Percentiles rank a stretch among this genome's conserved stretches.
phyloP scores from a whole-genome alignment of 2,888 invertebrate genomes.

The Philopedon plagiatum region DNA sequence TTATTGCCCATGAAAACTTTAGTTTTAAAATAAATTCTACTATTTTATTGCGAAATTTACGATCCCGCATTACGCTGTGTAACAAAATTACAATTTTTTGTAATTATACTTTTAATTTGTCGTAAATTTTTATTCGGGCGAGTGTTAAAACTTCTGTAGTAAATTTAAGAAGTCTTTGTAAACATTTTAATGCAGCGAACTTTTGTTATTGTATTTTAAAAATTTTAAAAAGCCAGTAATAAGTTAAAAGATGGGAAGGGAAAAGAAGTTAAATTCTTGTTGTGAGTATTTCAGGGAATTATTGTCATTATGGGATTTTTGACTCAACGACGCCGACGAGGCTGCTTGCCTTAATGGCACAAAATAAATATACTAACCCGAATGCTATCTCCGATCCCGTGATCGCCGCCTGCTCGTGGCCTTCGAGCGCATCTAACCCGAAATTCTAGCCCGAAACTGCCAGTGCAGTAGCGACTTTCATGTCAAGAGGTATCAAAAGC shows the following conservation, averaged over 20 bases:
- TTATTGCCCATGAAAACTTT: constrained; percentile 41
- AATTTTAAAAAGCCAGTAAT: not conserved
- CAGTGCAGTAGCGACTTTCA: too few relatives aligned
- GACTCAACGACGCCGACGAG: too few relatives aligned
- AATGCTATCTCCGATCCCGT: too few relatives aligned
- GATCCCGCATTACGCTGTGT: constrained; percentile 16
- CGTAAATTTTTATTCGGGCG: constrained; percentile 16
- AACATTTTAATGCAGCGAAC: not conserved
- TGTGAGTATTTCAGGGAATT: too few relatives aligned
- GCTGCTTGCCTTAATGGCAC: too few relatives aligned
- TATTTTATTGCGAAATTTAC: constrained; percentile 32
- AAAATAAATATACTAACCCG: too few relatives aligned
- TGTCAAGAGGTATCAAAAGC: too few relatives aligned
- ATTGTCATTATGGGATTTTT: too few relatives aligned
- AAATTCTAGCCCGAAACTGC: too few relatives aligned
- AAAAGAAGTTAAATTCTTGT: too few relatives aligned
- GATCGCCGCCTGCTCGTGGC: too few relatives aligned
- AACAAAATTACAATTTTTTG: constrained; percentile 34
- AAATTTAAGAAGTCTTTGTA: constrained; percentile 2
- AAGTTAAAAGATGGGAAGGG: not conserved
- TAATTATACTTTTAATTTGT: constrained; percentile 29
- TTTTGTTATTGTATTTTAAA: not conserved
- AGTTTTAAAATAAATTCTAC: constrained; percentile 29
- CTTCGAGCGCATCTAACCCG: too few relatives aligned
- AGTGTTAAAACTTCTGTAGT: constrained; percentile 9